A percentile compares a stretch with the other conserved stretches of the same genome.
Conservation (phyloP, 2,797 vertebrate genomes). For the Carcharodon carcharias region DNA sequence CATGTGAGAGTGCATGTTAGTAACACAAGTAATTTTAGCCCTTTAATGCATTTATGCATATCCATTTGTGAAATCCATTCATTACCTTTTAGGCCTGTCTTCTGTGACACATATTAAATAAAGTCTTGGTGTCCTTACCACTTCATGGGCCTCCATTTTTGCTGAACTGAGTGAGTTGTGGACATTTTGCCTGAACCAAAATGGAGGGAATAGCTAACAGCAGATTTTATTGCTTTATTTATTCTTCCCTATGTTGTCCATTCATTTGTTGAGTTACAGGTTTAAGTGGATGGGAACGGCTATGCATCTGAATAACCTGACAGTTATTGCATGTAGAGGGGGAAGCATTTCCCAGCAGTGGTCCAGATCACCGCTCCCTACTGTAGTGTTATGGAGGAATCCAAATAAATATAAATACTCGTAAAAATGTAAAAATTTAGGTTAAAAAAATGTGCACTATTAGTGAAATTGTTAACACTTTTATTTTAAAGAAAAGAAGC, state of each 20-base stretch:
- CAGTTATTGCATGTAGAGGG: background rate
- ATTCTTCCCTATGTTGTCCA: background rate
- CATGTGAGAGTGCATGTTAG: too few species aligned
- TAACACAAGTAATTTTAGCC: background rate
- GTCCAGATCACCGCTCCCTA: background rate
- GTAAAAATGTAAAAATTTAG: background rate
- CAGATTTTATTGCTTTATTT: background rate
- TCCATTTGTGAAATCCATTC: background rate
- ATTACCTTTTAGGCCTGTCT: background rate
- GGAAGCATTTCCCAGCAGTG: background rate
- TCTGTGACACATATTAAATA: background rate
- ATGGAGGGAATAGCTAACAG: background rate
- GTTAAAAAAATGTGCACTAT: background rate
- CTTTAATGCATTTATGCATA: background rate
- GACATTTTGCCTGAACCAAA: background rate
- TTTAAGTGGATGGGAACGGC: background rate
- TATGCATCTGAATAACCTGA: background rate
- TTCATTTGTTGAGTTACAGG: background rate
- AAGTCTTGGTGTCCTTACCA: background rate
- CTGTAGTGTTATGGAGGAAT: background rate
- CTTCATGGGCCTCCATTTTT: background rate
- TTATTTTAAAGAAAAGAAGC: background rate
- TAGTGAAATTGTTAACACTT: background rate
- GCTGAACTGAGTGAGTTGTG: background rate
- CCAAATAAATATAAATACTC: background rate